Percentiles rank a stretch among this genome's conserved stretches.
Conservation (phyloP, 2,888 invertebrate genomes). For the Himalopsyche tibetana region DNA sequence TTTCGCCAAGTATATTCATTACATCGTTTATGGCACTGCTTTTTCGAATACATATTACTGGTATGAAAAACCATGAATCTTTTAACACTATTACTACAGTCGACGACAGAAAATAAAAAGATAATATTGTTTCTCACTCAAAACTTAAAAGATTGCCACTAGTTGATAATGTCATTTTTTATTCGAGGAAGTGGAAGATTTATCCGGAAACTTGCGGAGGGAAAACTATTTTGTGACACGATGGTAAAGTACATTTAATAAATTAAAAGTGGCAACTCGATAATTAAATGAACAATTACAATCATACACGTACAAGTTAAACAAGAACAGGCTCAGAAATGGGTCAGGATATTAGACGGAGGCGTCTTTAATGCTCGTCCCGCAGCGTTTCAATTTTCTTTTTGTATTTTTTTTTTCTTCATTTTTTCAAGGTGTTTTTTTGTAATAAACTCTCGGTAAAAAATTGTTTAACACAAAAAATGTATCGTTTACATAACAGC, state of each 20-base stretch:
- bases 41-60: slow-evolving; percentile 49
- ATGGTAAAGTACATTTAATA: background rate
- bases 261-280: slow-evolving; percentile 42
- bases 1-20: slow-evolving; percentile 52
- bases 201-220: background rate
- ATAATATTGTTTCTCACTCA: slow-evolving; percentile 55
- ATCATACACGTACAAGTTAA: slow-evolving; percentile 45
- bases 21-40: slow-evolving; percentile 62
- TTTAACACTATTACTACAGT: slow-evolving; percentile 58
- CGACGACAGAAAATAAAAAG: slow-evolving; percentile 50
- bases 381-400: slow-evolving; percentile 51
- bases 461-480: slow-evolving; percentile 50
- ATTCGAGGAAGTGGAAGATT: background rate
- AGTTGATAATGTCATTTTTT: background rate
- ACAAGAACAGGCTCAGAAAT: slow-evolving; percentile 50
- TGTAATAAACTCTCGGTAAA: slow-evolving; percentile 50
- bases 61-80: slow-evolving; percentile 52
- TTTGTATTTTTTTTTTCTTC: slow-evolving; percentile 1
- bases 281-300: slow-evolving; percentile 47
- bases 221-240: slow-evolving; percentile 8
- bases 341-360: slow-evolving; percentile 51
- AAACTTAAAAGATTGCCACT: slow-evolving; percentile 57
- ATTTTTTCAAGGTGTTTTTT: slow-evolving; percentile 44
- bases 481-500: slow-evolving; percentile 48
- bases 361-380: slow-evolving; percentile 53